Base-by-base conservation (phyloP, 2,113 vertebrate genomes). In the Misgurnus anguillicaudatus region DNA sequence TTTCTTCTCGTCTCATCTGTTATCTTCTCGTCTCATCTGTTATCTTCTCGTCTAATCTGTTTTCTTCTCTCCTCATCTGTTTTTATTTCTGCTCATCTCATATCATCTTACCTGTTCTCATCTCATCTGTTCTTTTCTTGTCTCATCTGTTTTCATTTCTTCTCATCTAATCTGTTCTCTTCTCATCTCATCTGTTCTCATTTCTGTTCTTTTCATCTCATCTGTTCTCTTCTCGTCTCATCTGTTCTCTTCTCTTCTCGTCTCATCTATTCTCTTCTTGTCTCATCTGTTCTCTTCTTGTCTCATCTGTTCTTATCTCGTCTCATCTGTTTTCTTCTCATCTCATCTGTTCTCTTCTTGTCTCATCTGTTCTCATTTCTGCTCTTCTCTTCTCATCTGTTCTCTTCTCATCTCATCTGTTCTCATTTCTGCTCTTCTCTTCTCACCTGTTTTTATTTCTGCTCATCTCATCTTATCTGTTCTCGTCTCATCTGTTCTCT, bases 281-380 rank as follows among this genome's bases (percentile, higher is more conserved):
- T 17, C 21, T 16, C 9, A n/a, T n/a, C 13, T 58, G 61, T 55
- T 74, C 68, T 48, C 8, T 24, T 36, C 81, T 53, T 45, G 55
- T 47, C 39, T 77, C 24, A 17, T 41, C 19, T 47, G 38, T 47
- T 14, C 19, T 45, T 31, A 45, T 31, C 24, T 31, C 3, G 24
- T 31, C 24, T 2, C 3, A 45, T 45, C 42, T 10, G 10, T 45
- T 45, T 6, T 45, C 9, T 45, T 45, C 42, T 45, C 6, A 1
- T 45, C 42, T 45, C 1, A 2, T 42, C 4, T 42, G 41, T 42
- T 42, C 41, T n/a, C 6, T 45, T 45, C 42, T 45, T 42, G 4
- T 42, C 41, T 42, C 16, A 17, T 57, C 14, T 57, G 6, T 11
- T 68, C 67, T 41, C n/a, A 3, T 51, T 9, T 16, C 2, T 1